These are phyloP conservation scores for Habrosyne pyritoides DNA, from an alignment of 2,888 invertebrate genomes.

Conservation along the genomic window DNA sequence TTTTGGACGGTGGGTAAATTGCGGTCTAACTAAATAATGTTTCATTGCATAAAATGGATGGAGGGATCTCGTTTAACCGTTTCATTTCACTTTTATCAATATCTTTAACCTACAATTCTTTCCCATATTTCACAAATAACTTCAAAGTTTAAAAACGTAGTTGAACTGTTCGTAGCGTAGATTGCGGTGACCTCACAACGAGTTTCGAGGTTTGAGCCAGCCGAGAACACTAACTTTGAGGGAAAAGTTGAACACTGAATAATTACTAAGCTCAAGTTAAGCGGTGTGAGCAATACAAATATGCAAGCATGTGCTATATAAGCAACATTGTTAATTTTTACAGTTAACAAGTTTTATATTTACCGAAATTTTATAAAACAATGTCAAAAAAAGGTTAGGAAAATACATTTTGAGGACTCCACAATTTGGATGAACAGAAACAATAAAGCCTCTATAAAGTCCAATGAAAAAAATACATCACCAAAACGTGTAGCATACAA, in stretches of 20 bases:
- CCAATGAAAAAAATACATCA: slow-evolving; percentile 1
- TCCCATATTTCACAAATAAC: neutral
- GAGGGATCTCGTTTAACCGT: neutral
- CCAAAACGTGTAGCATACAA: slow-evolving; percentile 11
- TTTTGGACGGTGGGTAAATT: neutral
- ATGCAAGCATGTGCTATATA: slow-evolving; percentile 22
- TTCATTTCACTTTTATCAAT: neutral
- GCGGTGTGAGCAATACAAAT: slow-evolving; percentile 33
- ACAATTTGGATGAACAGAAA: neutral
- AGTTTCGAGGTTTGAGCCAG: slow-evolving; percentile 33
- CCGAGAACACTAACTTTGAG: slow-evolving; percentile 46
- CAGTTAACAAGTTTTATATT: no score
- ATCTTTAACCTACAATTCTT: neutral
- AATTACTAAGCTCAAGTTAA: slow-evolving; percentile 53
- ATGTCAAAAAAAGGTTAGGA: no score
- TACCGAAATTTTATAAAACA: no score
- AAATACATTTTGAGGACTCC: no score
- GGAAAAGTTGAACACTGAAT: slow-evolving; percentile 55
- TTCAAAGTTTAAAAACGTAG: slow-evolving; percentile 3
- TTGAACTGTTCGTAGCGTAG: slow-evolving; percentile 19
- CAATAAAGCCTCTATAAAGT: neutral
- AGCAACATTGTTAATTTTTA: no score
- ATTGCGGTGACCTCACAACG: slow-evolving; percentile 37
- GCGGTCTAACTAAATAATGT: neutral
- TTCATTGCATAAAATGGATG: neutral